phyloP scores from a whole-genome alignment of 2,797 vertebrate genomes.

The Melanotaenia maccullochi region DNA sequence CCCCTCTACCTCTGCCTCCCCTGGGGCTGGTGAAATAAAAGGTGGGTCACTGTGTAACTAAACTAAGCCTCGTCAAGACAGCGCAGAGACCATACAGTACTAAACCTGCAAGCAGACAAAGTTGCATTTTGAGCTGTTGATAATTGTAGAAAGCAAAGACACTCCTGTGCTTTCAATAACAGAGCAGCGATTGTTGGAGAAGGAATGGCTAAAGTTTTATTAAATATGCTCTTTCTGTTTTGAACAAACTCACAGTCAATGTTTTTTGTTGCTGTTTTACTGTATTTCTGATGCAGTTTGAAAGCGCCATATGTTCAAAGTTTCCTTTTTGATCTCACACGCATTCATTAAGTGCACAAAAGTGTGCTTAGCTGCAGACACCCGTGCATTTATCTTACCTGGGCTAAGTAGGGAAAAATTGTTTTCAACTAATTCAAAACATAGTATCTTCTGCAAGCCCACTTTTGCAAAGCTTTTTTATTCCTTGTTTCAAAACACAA shows the following conservation, averaged over 20 bases:
- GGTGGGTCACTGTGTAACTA: conserved; percentile 16
- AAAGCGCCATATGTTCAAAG: conserved; percentile 24
- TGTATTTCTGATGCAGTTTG: conserved; percentile 8
- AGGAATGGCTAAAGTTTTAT: neutral
- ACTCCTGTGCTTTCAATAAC: neutral
- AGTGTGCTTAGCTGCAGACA: conserved; percentile 14
- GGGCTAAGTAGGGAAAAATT: neutral
- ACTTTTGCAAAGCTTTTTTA: conserved; percentile 1
- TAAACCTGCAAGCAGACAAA: neutral
- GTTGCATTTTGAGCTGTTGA: conserved; percentile 2
- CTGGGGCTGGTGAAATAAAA: conserved; percentile 36
- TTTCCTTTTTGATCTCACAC: conserved; percentile 29
- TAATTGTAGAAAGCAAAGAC: neutral
- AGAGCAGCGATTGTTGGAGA: neutral
- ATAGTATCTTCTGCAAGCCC: neutral
- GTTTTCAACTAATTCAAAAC: conserved; percentile 1
- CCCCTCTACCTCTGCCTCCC: conserved; percentile 18
- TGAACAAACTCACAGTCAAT: conserved; percentile 8
- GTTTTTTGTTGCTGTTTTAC: conserved; percentile 1
- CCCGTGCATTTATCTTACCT: conserved; percentile 9
- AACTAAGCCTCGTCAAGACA: conserved; percentile 9
- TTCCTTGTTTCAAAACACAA: conserved; percentile 15
- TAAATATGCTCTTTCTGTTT: neutral
- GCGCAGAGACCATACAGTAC: conserved; percentile 6
- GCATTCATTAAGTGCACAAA: conserved; percentile 4